Evolutionary conservation across 2,888 invertebrate genomes (phyloP).

Genomic region (Silvanus unidentatus): DNA sequence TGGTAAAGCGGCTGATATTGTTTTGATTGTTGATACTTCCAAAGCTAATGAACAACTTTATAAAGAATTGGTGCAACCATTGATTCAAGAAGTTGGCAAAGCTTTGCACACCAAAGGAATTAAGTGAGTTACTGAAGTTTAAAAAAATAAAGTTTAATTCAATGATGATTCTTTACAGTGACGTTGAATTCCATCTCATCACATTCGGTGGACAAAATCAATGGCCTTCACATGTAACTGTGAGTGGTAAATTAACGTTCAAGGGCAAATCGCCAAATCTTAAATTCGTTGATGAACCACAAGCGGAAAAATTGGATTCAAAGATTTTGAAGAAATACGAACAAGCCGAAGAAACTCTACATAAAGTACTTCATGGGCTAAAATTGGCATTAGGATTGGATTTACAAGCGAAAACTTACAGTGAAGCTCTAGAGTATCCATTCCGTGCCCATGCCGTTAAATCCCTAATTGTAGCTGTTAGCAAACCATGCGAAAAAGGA

Average conservation of each 20-base stretch:
- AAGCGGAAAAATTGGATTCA: constrained; percentile 28
- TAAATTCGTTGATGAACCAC: constrained; percentile 35
- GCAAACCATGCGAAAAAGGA: constrained; percentile 54
- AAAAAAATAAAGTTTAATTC: constrained; percentile 1
- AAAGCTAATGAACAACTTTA: constrained; percentile 58
- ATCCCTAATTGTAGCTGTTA: constrained; percentile 61
- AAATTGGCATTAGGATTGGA: constrained; percentile 31
- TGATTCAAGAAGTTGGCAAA: constrained; percentile 55
- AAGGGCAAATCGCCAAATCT: constrained; percentile 49
- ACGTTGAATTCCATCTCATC: constrained; percentile 54
- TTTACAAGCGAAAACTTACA: constrained; percentile 52
- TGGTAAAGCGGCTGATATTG: constrained; percentile 71
- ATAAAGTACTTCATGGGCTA: constrained; percentile 37
- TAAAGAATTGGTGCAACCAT: constrained; percentile 57
- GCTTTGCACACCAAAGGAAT: constrained; percentile 59
- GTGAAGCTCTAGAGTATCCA: constrained; percentile 60
- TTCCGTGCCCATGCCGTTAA: constrained; percentile 73
- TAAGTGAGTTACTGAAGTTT: constrained; percentile 45
- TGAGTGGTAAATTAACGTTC: constrained; percentile 43
- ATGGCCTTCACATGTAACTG: constrained; percentile 56
- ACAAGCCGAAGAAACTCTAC: constrained; percentile 21
- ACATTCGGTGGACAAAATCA: constrained; percentile 53
- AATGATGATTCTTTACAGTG: constrained; percentile 46
- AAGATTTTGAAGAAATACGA: constrained; percentile 11
- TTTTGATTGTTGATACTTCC: constrained; percentile 68